A percentile compares a stretch with the other conserved stretches of the same genome.
Evolutionary conservation across 2,888 invertebrate species (phyloP).

Genomic region (Trissolcus brochymenae): DNA sequence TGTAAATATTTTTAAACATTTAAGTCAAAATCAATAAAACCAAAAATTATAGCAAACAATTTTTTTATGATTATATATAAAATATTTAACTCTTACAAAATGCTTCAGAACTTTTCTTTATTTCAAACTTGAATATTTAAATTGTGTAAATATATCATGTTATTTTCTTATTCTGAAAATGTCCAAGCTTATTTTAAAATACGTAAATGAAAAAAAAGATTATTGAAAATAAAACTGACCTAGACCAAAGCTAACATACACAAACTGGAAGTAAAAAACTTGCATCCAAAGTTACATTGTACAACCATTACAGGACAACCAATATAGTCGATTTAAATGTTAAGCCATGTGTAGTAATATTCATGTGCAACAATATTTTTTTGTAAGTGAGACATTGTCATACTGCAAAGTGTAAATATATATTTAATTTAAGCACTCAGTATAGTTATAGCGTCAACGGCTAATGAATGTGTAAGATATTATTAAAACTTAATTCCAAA

Average conservation of each 20-base stretch:
- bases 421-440: conserved; percentile 22
- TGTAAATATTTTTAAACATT: too few species aligned
- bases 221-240: not conserved
- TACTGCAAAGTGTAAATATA: conserved; percentile 31
- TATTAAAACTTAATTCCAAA: conserved; percentile 18
- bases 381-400: conserved; percentile 22
- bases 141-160: too few species aligned
- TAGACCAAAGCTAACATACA: conserved; percentile 33
- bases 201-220: not conserved
- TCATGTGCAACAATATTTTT: conserved; percentile 30
- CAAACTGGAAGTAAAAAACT: conserved; percentile 19
- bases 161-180: too few species aligned
- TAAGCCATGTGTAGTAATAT: conserved; percentile 20
- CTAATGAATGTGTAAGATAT: conserved; percentile 28
- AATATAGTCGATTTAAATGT: conserved; percentile 25
- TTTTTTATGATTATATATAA: too few species aligned
- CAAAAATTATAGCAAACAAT: too few species aligned
- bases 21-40: too few species aligned
- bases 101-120: too few species aligned
- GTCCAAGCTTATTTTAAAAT: too few species aligned
- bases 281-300: conserved; percentile 27
- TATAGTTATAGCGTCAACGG: conserved; percentile 16
- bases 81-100: too few species aligned
- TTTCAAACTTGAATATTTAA: too few species aligned
- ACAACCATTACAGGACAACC: conserved; percentile 23